These are phyloP conservation scores for Hipposideros larvatus DNA, from an alignment of 2,797 vertebrate genomes.

Conservation along the genomic window DNA sequence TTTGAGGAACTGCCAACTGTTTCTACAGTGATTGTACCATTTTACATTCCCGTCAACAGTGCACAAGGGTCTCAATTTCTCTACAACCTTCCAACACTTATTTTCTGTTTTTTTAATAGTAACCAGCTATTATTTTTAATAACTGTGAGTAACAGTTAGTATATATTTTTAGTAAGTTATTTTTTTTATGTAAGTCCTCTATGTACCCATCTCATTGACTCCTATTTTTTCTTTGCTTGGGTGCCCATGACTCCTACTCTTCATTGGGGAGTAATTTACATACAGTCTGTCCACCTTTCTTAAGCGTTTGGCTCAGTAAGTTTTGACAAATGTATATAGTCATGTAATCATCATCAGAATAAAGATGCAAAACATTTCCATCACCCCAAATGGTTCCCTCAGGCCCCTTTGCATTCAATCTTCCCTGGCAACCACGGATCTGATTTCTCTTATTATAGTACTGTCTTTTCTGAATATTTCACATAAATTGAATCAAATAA, in stretches of 20 bases:
- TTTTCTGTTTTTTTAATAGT: background rate
- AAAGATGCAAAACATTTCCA: background rate
- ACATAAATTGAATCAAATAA: background rate
- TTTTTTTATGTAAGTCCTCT: background rate
- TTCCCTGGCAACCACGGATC: background rate
- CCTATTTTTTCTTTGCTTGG: background rate
- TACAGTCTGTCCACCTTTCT: background rate
- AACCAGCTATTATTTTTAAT: background rate
- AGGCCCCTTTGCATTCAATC: background rate
- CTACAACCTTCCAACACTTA: background rate
- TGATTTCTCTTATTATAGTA: background rate
- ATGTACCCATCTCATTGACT: background rate
- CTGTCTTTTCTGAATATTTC: background rate
- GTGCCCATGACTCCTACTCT: background rate
- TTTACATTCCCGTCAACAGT: background rate
- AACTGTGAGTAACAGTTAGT: background rate
- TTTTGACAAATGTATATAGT: background rate
- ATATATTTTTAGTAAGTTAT: background rate
- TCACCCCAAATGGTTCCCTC: background rate
- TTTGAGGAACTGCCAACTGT: background rate
- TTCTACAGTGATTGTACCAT: background rate
- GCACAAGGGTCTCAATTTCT: background rate
- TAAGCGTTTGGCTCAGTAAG: background rate
- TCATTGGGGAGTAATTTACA: background rate
- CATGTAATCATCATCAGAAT: background rate